Evolutionary conservation across 2,797 vertebrate species (phyloP).

Genomic region (Rhabdophis nuchalis): DNA sequence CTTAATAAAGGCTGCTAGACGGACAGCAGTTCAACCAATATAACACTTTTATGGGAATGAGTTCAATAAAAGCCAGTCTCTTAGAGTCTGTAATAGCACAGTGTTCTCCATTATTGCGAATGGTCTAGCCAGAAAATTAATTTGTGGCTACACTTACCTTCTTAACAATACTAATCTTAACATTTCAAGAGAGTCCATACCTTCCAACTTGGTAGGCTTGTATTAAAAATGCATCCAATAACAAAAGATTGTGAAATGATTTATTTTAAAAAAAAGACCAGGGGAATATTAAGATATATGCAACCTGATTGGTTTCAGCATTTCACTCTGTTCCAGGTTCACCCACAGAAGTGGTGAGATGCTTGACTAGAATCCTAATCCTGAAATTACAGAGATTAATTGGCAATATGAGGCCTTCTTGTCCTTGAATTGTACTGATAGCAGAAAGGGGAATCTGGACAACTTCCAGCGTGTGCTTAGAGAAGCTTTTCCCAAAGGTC

Average conservation of each 20-base stretch:
- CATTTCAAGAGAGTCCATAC: not conserved
- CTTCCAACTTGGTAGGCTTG: not conserved
- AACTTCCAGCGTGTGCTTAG: not conserved
- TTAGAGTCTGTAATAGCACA: not conserved
- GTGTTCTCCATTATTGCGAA: not conserved
- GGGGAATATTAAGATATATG: not conserved
- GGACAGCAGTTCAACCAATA: not conserved
- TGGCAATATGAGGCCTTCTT: not conserved
- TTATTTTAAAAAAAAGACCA: not conserved
- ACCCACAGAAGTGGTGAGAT: not conserved
- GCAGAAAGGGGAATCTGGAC: not conserved
- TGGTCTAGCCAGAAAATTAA: not conserved
- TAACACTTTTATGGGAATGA: not conserved
- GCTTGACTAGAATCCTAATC: no score
- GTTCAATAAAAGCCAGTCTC: not conserved
- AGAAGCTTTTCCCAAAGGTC: not conserved
- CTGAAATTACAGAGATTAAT: not conserved
- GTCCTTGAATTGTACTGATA: not conserved
- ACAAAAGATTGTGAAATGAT: not conserved
- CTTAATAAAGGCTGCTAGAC: not conserved
- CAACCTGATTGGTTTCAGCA: not conserved
- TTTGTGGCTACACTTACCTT: not conserved
- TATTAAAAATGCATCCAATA: not conserved
- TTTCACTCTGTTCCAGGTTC: not conserved
- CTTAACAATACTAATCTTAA: not conserved